These are phyloP conservation scores for Drosophila pectinifera DNA, from an alignment of 1,140 invertebrate genomes.

Conservation along the genomic window DNA sequence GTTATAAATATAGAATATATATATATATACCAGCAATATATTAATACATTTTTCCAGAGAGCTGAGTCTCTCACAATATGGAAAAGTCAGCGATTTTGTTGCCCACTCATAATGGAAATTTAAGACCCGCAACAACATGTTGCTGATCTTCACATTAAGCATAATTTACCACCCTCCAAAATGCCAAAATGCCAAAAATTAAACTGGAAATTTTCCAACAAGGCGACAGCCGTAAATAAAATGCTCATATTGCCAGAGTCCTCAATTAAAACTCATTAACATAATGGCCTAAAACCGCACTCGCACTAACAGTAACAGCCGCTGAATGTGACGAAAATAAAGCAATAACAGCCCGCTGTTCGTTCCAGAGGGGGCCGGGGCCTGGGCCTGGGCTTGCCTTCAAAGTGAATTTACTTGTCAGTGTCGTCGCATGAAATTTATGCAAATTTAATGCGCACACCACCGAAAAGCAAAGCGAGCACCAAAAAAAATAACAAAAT, in stretches of 20 bases:
- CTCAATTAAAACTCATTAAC: conserved; percentile 75
- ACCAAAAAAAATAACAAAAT: conserved; percentile 26
- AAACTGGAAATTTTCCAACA: conserved; percentile 21
- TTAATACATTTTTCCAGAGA: no score
- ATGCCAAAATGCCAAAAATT: conserved; percentile 14
- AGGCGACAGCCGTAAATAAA: conserved; percentile 21
- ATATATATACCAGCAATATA: not conserved
- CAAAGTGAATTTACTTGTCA: conserved; percentile 53
- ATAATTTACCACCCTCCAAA: conserved; percentile 8
- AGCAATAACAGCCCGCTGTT: conserved; percentile 13
- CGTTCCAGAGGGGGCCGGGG: not conserved
- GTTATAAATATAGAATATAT: no score
- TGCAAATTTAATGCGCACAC: conserved; percentile 78
- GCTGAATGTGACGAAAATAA: conserved; percentile 43
- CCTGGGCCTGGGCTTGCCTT: conserved; percentile 17
- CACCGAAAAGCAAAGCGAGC: conserved; percentile 54
- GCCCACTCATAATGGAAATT: conserved; percentile 20
- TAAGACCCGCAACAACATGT: conserved; percentile 30
- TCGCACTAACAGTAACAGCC: conserved; percentile 24
- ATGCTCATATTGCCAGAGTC: conserved; percentile 46
- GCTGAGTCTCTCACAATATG: conserved; percentile 3
- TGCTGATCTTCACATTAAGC: conserved; percentile 14
- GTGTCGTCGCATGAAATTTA: conserved; percentile 68
- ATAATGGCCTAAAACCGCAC: conserved; percentile 63
- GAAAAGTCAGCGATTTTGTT: conserved; percentile 3